Evolutionary conservation across 2,797 vertebrate genomes (phyloP), one percentile per base, ranked within the genome.

Genomic region (Myotis vivesi): DNA sequence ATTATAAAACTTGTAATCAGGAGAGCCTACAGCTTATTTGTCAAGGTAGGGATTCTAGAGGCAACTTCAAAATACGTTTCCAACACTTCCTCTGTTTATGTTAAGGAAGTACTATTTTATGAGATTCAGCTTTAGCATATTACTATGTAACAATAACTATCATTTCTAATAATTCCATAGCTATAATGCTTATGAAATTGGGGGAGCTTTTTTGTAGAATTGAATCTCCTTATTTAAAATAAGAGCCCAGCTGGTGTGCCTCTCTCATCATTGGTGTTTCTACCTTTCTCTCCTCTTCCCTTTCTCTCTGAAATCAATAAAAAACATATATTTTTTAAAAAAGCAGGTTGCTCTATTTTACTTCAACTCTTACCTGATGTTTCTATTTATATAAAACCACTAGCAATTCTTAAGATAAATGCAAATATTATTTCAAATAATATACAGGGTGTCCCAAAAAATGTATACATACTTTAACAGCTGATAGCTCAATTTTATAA

Each of bases 321-420:
- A 68, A 86, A 41, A 44, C 6, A 17, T 51, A 51, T 51, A 6
- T 3, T 90, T 84, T 55, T 51, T 59, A 62, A 41, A 80, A 72
- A 86, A 41, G 19, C 23, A 75, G 25, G 10, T 62, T 53, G 12
- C 1, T 53, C 62, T 84, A 6, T n/a, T 94, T 80, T 17, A 51
- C 33, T 81, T 89, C 49, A 41, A 23, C 51, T 55, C 23, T 68
- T 68, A 93, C 38, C 44, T 49, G 57, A 86, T 66, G 57, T 9
- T 77, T 92, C n/a, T 73, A 23, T 68, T 93, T 90, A 89, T 91
- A 57, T 53, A 87, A 87, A 90, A 77, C 30, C 49, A 66, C 8
- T 51, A 81, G 49, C 0, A 0, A 82, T 64, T 17, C 28, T 59
- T 49, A 86, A 62, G 6, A 41, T 49, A 73, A 89, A 69, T 38